Base-by-base conservation (phyloP, 2,888 invertebrate genomes). In the Lymantria dispar region DNA sequence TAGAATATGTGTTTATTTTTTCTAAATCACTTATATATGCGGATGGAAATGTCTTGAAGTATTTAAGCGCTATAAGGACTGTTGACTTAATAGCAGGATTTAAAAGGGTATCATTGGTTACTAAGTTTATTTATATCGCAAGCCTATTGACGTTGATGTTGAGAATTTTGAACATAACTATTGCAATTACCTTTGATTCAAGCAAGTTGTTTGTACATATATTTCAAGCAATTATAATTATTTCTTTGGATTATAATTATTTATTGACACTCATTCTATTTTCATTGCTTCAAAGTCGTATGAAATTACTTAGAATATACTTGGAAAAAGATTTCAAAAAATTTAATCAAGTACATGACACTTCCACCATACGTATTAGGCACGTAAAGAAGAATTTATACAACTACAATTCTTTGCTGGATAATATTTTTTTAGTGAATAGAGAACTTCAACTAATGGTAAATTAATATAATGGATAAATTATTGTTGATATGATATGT, bases 401-500 rank as follows among this genome's bases (percentile, higher is more conserved):
- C 1, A 44, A 43, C 13, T 54, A 54, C 13, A 31, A 54, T 9
- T 12, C 41, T 38, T 42, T 54, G 36, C 38, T 54, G 14, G 54
- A 54, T 36, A 44, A 42, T 37, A 11, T 54, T 38, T n/a, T 39
- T 9, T 37, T 31, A 1, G 39, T 47, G 3, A 11, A 54, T 9
- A 9, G 10, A 9, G 12, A 42, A 14, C 13, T 54, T 3, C 54
- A 54, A 29, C 47, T 13, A n/a, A 30, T 30, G 47, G 54, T 54
- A 33, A 30, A 11, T 43, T 31, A 11, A 22, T n/a, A n/a, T n/a
- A n/a, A n/a, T n/a, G n/a, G 5, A 7, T 7, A 30, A 30, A 7
- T 7, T 30, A 8, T 30, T 30, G 5, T 30, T 30, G 8, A 8
- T 30, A 8, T 30, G 8, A 30, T n/a, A n/a, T n/a, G n/a, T n/a